These are phyloP conservation scores for Pyxicephalus adspersus DNA, from an alignment of 2,113 vertebrate species.

Conservation along the genomic window DNA sequence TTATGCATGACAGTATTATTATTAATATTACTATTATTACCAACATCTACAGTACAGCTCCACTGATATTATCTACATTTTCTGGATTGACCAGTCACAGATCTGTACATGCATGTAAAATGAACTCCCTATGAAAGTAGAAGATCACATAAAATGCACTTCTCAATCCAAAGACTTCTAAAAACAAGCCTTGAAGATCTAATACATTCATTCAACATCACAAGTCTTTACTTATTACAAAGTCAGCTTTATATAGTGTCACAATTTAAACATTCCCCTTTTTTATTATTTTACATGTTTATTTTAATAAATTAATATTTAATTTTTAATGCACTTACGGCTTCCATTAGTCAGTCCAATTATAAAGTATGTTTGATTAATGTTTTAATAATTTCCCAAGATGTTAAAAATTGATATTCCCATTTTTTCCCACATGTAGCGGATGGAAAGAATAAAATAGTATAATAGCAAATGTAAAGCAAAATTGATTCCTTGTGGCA, in stretches of 20 bases:
- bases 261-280: neutral
- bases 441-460: conserved; percentile 7
- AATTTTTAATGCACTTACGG: conserved; percentile 22
- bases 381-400: conserved; percentile 33
- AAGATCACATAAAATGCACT: too few species aligned
- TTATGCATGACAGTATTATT: too few species aligned
- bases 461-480: conserved; percentile 16
- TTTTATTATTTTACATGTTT: conserved; percentile 31
- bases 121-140: too few species aligned
- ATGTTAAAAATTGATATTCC: conserved; percentile 39
- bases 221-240: conserved; percentile 21
- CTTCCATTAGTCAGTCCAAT: conserved; percentile 18
- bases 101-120: too few species aligned
- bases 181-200: conserved; percentile 31
- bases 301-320: conserved; percentile 44
- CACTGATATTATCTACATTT: too few species aligned
- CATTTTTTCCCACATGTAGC: conserved; percentile 8
- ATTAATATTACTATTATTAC: too few species aligned
- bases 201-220: neutral
- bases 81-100: too few species aligned
- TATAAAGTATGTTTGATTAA: conserved; percentile 9
- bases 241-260: neutral
- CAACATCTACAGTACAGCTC: too few species aligned
- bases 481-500: conserved; percentile 17
- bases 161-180: neutral